Base-by-base conservation (phyloP, 1,140 invertebrate species). In the Penaeus indicus region DNA sequence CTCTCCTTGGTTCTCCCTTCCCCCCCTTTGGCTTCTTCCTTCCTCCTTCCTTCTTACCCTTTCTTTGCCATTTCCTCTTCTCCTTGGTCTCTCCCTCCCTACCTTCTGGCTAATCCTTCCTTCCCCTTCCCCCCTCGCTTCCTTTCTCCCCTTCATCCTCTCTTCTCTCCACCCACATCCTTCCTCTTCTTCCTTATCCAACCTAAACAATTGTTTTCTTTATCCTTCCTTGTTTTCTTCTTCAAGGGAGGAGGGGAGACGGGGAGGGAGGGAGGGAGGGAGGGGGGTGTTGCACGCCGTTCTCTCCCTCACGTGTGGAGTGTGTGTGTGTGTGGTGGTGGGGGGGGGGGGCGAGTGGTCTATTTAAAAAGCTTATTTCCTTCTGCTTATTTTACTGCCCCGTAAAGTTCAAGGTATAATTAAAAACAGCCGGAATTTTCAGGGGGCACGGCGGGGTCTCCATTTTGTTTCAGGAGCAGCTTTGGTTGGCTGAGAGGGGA, bases 151-250 rank as follows among this genome's bases (percentile, higher is more conserved):
- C 42, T 25, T 77, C n/a, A 32, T 25, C n/a, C 25, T 38, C 42
- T 38, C 25, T 5, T 25, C 72, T 25, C 72, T 16, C 5, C 0
- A 5, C n/a, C 25, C n/a, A 11, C 72, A 42, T 77, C 72, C 25
- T 25, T 38, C 72, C 10, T 18, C 42, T 18, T 77, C 25, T 77
- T 11, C 72, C 42, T 18, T 77, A 3, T 18, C 2, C 10, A 5
- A 25, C n/a, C 25, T 0, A 25, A 16, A 38, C n/a, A 16, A 18
- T 10, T 25, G 5, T 25, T 67, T 25, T 67, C 63, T 80, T 54
- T 80, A 38, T 80, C 47, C 42, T 47, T 80, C 47, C 60, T 54
- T 80, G 38, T 80, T 38, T 80, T 54, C 60, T 54, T 80, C 78
- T 25, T 19, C 60, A 42, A 42, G 38, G 38, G 38, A 42, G 32